Percentiles rank a stretch among this genome's conserved stretches.
These are phyloP conservation scores for Raja brachyura DNA, from an alignment of 2,113 vertebrate species.

Conservation along the genomic window DNA sequence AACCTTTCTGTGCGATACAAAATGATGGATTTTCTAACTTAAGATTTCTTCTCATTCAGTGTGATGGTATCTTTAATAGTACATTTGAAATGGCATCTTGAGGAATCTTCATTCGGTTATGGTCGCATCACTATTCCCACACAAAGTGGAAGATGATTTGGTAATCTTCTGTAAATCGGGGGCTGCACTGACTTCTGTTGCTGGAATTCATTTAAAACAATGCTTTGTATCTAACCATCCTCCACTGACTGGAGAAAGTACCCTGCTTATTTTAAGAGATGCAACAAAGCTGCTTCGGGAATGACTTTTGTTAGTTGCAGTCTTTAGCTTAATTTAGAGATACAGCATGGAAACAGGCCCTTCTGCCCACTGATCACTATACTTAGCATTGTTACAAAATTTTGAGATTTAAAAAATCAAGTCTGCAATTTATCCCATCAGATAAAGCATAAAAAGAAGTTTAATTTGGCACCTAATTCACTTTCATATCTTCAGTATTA, in stretches of 20 bases:
- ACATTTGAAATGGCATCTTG: neutral
- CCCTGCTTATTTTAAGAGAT: neutral
- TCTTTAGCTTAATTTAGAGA: neutral
- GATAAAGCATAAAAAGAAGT: no score
- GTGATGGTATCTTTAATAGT: neutral
- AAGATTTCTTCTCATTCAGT: neutral
- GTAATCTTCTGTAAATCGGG: neutral
- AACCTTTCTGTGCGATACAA: neutral
- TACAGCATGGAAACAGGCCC: no score
- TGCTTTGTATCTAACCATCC: neutral
- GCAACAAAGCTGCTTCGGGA: neutral
- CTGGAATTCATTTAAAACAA: neutral
- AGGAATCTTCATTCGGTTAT: neutral
- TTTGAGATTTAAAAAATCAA: no score
- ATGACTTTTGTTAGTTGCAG: neutral
- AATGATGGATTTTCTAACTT: neutral
- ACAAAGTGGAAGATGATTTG: neutral
- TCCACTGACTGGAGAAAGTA: neutral
- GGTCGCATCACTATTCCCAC: neutral
- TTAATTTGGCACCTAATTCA: no score
- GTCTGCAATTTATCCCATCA: no score
- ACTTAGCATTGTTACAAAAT: no score
- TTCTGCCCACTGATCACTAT: no score
- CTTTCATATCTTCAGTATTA: no score
- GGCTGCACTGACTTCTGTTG: no score